Percentiles rank a stretch among this genome's conserved stretches.
phyloP scores from a whole-genome alignment of 2,888 invertebrate genomes.

The Maniola hyperantus region DNA sequence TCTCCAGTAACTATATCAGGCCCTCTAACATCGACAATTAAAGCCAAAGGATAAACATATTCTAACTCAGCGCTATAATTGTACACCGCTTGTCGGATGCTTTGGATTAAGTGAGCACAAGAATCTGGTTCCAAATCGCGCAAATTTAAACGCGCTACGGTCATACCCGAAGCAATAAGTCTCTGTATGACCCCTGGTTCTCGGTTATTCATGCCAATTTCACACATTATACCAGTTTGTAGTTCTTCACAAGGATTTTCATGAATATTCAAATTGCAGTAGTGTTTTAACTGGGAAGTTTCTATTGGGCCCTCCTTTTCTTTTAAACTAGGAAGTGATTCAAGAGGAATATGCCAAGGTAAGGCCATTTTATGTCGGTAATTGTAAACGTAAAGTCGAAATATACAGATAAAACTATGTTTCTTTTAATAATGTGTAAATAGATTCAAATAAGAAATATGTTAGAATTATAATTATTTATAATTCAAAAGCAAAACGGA shows the following conservation, averaged over 20 bases:
- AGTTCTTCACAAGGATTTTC: slow-evolving; percentile 69
- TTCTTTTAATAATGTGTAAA: no score
- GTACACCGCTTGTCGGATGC: slow-evolving; percentile 73
- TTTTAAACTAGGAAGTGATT: slow-evolving; percentile 54
- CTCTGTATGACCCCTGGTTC: slow-evolving; percentile 69
- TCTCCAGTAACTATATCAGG: slow-evolving; percentile 73
- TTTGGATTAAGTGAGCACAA: slow-evolving; percentile 70
- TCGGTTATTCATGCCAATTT: slow-evolving; percentile 64
- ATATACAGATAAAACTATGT: not conserved
- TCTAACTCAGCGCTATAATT: slow-evolving; percentile 75
- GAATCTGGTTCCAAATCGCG: slow-evolving; percentile 69
- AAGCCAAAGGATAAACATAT: slow-evolving; percentile 75
- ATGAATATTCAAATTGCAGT: slow-evolving; percentile 62
- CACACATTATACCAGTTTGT: slow-evolving; percentile 75
- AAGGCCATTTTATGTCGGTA: slow-evolving; percentile 54
- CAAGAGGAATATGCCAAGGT: slow-evolving; percentile 74
- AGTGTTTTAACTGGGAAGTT: slow-evolving; percentile 63
- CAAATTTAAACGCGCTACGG: slow-evolving; percentile 72
- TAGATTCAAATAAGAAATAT: no score
- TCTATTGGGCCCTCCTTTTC: slow-evolving; percentile 47
- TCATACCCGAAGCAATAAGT: slow-evolving; percentile 75
- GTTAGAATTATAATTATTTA: no score
- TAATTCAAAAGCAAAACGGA: no score
- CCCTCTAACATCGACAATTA: slow-evolving; percentile 68
- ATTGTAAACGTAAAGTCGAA: not conserved